These are phyloP conservation scores for Siniperca chuatsi DNA, from an alignment of 2,113 vertebrate species.

Conservation along the genomic window DNA sequence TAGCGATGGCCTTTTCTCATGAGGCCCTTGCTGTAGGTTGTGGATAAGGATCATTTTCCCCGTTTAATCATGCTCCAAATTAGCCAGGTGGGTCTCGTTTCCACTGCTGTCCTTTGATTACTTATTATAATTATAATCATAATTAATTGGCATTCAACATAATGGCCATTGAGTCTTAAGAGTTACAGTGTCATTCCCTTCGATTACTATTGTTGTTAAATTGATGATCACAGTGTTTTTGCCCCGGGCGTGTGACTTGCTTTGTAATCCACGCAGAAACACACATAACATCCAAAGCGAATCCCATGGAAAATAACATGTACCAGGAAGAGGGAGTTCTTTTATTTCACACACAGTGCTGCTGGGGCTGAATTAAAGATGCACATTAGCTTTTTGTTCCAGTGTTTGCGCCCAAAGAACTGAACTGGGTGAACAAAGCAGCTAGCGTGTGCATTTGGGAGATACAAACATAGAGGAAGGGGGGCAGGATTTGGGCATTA, in stretches of 20 bases:
- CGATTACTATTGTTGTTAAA: slow-evolving; percentile 48
- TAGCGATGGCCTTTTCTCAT: slow-evolving; percentile 61
- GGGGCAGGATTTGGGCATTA: slow-evolving; percentile 42
- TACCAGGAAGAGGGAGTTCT: slow-evolving; percentile 35
- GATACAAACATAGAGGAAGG: slow-evolving; percentile 43
- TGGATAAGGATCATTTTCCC: slow-evolving; percentile 59
- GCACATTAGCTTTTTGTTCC: slow-evolving; percentile 42
- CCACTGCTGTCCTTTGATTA: slow-evolving; percentile 58
- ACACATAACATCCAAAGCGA: slow-evolving; percentile 14
- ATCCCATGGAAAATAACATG: slow-evolving; percentile 24
- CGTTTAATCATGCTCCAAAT: slow-evolving; percentile 69
- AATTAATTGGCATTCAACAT: slow-evolving; percentile 67
- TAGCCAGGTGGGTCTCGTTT: slow-evolving; percentile 66
- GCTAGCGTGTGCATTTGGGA: slow-evolving; percentile 32
- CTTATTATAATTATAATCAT: slow-evolving; percentile 70
- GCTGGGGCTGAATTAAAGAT: slow-evolving; percentile 42
- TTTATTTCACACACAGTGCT: slow-evolving; percentile 39
- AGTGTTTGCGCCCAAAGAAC: slow-evolving; percentile 10
- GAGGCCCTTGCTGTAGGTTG: slow-evolving; percentile 45
- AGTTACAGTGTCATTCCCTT: slow-evolving; percentile 48
- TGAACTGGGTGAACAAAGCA: slow-evolving; percentile 48
- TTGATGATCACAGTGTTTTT: slow-evolving; percentile 46
- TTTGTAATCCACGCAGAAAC: slow-evolving; percentile 38
- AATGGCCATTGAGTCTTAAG: slow-evolving; percentile 39
- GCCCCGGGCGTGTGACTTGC: background rate